Conservation (phyloP, 2,888 invertebrate genomes). For the Nephrotoma flavescens region DNA sequence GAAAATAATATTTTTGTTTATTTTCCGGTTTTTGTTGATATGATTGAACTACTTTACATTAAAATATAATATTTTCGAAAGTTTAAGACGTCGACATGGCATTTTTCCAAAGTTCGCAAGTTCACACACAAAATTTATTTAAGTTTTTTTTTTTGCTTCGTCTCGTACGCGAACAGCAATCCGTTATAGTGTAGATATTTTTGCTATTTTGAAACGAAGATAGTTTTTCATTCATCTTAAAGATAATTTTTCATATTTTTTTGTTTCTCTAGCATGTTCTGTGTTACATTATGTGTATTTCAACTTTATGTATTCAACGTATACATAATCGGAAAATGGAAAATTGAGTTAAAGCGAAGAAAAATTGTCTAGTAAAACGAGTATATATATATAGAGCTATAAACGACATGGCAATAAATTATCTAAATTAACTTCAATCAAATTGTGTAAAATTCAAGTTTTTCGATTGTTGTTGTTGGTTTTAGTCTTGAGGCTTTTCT, state of each 20-base stretch:
- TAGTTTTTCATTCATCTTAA: background rate
- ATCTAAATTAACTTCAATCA: background rate
- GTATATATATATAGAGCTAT: background rate
- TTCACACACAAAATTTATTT: background rate
- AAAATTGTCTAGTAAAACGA: background rate
- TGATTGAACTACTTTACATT: background rate
- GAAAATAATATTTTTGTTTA: background rate
- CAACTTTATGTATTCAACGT: background rate
- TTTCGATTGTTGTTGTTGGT: background rate
- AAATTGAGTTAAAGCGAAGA: background rate
- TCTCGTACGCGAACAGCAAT: background rate
- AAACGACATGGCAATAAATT: background rate
- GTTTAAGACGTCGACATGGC: background rate
- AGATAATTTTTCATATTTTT: background rate
- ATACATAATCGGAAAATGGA: background rate
- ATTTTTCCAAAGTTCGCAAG: background rate
- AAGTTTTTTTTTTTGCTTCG: background rate
- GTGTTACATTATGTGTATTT: background rate
- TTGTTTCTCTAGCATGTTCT: background rate
- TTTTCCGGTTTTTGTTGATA: background rate
- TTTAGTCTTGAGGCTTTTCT: background rate
- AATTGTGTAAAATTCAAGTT: background rate
- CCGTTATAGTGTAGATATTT: background rate
- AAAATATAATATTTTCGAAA: background rate
- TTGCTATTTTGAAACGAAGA: background rate